Evolutionary conservation across 2,888 invertebrate species (phyloP), one percentile per base, ranked within the genome.

Genomic region (Ommatoiulus sabulosus): DNA sequence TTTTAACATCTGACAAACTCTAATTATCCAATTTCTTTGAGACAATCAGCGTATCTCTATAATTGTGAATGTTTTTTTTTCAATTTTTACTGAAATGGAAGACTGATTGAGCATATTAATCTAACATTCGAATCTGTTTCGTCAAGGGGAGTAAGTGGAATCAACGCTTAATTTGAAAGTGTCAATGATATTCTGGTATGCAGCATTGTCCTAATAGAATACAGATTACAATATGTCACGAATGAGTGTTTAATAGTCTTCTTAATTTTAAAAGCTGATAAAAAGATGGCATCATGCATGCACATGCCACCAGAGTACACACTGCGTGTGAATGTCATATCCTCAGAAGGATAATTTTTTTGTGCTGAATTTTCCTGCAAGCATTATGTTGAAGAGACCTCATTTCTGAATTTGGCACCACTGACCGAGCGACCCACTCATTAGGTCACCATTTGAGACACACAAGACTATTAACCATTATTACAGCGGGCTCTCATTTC

Each of bases 381-480:
- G 35, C 80, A 80, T 80, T 80, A 35, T 35, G 80, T 80, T 12
- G 80, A 80, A 4, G 24, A 48, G 86, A 86, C 86, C 86, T 44
- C 86, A 86, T 46, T 86, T 86, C 24, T 86, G 44, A 86, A 43
- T 24, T 86, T 86, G 48, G 86, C 86, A 46, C 44, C 86, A 86
- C 86, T 86, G 86, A 86, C 86, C 86, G 86, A 86, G 86, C 86
- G 86, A 86, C 86, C 86, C 44, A 44, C 48, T 46, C 86, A 86
- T 80, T 80, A 35, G 80, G 80, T 80, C 80, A 80, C 80, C 80
- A 80, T 80, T 80, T 80, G 80, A 80, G 35, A 80, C 72, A 72
- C 80, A 43, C 35, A 15, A 35, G 24, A 24, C 80, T 80, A 80
- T 80, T 80, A 43, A 35, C 80, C 80, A 80, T 35, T 24, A 43